Evolutionary conservation across 2,113 vertebrate species (phyloP).

Genomic region (Pheucticus melanocephalus): DNA sequence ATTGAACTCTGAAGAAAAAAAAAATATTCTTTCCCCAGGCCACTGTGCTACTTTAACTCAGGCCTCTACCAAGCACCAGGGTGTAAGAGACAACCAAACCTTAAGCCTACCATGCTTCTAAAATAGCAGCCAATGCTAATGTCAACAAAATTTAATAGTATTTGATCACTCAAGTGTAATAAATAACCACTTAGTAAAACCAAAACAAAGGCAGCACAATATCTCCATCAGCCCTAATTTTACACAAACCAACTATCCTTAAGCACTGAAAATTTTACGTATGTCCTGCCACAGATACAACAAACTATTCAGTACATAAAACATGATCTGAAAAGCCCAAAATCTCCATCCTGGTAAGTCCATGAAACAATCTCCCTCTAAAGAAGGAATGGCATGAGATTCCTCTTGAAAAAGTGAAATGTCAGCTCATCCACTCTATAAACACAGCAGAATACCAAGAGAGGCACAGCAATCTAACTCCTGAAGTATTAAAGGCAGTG

Average conservation of each 20-base stretch:
- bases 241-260: background rate
- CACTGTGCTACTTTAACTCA: background rate
- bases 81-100: background rate
- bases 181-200: background rate
- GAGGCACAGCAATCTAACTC: background rate
- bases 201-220: background rate
- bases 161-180: background rate
- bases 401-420: constrained; percentile 26
- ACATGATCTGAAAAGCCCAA: constrained; percentile 51
- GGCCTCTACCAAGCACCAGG: background rate
- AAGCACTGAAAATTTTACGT: background rate
- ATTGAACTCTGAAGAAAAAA: background rate
- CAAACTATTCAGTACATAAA: constrained; percentile 43
- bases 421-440: constrained; percentile 2
- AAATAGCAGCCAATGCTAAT: background rate
- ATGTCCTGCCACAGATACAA: constrained; percentile 15
- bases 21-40: background rate
- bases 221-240: background rate
- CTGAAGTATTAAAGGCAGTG: background rate
- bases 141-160: background rate
- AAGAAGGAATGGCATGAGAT: constrained; percentile 69
- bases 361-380: constrained; percentile 42
- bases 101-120: background rate
- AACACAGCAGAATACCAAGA: constrained; percentile 39
- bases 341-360: constrained; percentile 35